These are phyloP conservation scores for Malaclemys terrapin DNA, from an alignment of 2,113 vertebrate species.

Conservation along the genomic window DNA sequence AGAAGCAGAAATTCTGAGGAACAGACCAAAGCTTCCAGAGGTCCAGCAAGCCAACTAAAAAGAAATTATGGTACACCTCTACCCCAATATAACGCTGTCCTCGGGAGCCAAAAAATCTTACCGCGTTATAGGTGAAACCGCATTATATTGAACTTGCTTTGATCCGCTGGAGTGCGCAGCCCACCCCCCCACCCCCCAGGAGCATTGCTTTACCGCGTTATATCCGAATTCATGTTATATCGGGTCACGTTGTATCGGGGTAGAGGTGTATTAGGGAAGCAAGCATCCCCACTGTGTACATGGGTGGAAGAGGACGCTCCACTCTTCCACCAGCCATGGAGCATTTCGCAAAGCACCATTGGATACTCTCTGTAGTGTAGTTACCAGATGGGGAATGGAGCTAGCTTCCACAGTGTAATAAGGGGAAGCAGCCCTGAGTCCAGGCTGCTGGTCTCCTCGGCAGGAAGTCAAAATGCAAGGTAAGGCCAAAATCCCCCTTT, in stretches of 20 bases:
- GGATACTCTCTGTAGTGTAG: rapidly evolving
- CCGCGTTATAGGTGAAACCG: too few species aligned
- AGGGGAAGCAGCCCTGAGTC: not conserved
- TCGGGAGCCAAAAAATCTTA: too few species aligned
- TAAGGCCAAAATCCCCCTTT: not conserved
- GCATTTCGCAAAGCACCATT: not conserved
- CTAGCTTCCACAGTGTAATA: not conserved
- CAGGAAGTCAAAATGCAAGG: not conserved
- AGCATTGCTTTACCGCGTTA: too few species aligned
- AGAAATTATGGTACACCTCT: not conserved
- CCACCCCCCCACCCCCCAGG: too few species aligned
- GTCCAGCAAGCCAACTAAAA: not conserved
- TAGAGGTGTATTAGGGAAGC: not conserved
- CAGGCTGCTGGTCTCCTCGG: not conserved
- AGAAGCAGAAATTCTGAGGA: constrained; percentile 1
- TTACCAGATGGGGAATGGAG: not conserved
- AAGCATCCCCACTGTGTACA: not conserved
- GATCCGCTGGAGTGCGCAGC: too few species aligned
- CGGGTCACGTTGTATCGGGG: too few species aligned
- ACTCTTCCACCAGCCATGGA: not conserved
- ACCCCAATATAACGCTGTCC: too few species aligned
- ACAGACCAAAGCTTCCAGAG: not conserved
- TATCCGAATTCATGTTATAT: too few species aligned
- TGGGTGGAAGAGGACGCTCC: not conserved
- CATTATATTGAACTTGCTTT: too few species aligned